Evolutionary conservation across 92 coral and sea anemone genomes (phyloP).

Genomic region (Porites cylindrica): DNA sequence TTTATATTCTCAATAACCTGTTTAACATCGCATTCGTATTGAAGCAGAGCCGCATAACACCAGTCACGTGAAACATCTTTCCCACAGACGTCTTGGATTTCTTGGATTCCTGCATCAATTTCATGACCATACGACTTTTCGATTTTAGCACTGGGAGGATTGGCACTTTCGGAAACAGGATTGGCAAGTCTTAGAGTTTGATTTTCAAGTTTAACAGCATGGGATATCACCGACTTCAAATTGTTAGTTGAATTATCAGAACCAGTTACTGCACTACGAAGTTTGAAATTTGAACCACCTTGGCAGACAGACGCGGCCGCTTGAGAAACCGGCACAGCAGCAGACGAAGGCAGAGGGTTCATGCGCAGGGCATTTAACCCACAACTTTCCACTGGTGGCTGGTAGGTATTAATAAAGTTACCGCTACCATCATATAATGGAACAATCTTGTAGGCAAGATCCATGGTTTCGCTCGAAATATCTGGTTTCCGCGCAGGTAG

Average conservation of each 20-base stretch:
- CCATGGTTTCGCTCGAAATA: neutral
- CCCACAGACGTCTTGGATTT: conserved; percentile 17
- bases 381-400: neutral
- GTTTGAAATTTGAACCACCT: neutral
- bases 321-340: neutral
- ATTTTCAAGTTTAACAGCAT: neutral
- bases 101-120: conserved; percentile 16
- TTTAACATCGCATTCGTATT: conserved; percentile 21
- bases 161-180: neutral
- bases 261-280: neutral
- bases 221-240: neutral
- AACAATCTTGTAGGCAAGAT: neutral
- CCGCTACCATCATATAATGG: neutral
- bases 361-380: neutral
- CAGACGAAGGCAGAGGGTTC: neutral
- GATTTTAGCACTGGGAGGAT: neutral
- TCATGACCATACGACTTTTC: conserved; percentile 6
- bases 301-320: neutral
- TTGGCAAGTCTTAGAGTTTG: neutral
- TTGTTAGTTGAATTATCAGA: neutral
- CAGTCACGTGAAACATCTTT: conserved; percentile 25
- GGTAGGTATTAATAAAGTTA: neutral
- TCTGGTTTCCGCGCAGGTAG: neutral
- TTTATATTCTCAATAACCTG: conserved; percentile 1
- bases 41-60: conserved; percentile 40